Evolutionary conservation across 2,113 vertebrate genomes (phyloP).

Genomic region (Eidolon helvum): DNA sequence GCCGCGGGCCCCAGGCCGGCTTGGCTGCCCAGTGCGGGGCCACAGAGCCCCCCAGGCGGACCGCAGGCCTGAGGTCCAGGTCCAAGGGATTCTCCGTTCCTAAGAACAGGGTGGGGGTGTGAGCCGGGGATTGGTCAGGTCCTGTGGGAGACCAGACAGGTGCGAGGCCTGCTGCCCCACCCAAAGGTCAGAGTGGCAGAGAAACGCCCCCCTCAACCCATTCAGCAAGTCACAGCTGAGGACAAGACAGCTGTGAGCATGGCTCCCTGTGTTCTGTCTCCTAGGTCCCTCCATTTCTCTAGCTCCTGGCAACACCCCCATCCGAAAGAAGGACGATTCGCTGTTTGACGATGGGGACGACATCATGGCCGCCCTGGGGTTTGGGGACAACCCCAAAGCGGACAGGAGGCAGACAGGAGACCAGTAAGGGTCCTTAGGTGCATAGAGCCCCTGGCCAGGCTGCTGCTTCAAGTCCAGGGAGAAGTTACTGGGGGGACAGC

Average conservation of each 20-base stretch:
- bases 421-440: constrained; percentile 71
- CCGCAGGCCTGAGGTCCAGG: not conserved
- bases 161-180: not conserved
- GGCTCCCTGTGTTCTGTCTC: not conserved
- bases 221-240: not conserved
- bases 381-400: constrained; percentile 80
- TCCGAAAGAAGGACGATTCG: constrained; percentile 77
- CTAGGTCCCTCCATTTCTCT: constrained; percentile 44
- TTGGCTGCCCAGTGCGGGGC: not conserved
- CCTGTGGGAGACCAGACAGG: not conserved
- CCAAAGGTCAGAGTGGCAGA: not conserved
- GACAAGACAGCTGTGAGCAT: not conserved
- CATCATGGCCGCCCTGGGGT: constrained; percentile 88
- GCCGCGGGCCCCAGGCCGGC: not conserved
- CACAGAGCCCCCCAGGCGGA: not conserved
- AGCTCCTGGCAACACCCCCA: constrained; percentile 48
- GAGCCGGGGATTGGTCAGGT: not conserved
- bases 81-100: not conserved
- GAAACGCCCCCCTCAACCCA: fast-evolving
- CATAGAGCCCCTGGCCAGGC: not conserved
- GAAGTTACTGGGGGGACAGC: not conserved
- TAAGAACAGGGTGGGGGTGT: not conserved
- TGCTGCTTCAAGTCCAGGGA: not conserved
- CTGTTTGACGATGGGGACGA: constrained; percentile 88
- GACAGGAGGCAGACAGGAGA: constrained; percentile 54